phyloP scores from a whole-genome alignment of 2,113 vertebrate species.

The Apodemus sylvaticus region DNA sequence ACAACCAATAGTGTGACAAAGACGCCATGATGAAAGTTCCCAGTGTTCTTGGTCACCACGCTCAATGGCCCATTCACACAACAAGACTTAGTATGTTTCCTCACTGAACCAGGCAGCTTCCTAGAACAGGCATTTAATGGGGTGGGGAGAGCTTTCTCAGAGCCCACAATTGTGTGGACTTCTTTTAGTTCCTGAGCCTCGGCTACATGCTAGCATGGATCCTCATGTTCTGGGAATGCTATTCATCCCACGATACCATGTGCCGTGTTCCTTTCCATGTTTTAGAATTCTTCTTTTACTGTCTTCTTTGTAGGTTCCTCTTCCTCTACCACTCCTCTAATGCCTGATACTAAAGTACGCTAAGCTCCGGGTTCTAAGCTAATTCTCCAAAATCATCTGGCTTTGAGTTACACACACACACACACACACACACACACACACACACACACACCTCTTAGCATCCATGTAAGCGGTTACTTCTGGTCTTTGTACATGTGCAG shows the following conservation, averaged over 20 bases:
- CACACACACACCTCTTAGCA: not conserved
- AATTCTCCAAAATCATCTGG: not conserved
- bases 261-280: not conserved
- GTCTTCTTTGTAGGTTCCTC: not conserved
- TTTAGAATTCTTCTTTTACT: not conserved
- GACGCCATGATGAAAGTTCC: not conserved
- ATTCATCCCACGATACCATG: not conserved
- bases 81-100: not conserved
- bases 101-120: not conserved
- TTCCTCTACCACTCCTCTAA: not conserved
- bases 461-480: not conserved
- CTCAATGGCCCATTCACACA: not conserved
- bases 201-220: not conserved
- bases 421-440: not conserved
- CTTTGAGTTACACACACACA: not conserved
- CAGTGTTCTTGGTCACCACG: not conserved
- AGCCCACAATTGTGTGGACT: not conserved
- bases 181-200: not conserved
- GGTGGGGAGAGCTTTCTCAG: not conserved
- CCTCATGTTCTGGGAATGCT: not conserved
- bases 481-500: not conserved
- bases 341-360: not conserved
- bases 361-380: not conserved
- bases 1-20: fast-evolving
- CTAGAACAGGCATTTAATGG: no score